Base-by-base conservation (phyloP, 1,140 invertebrate genomes). In the Drosophila sturtevanti region DNA sequence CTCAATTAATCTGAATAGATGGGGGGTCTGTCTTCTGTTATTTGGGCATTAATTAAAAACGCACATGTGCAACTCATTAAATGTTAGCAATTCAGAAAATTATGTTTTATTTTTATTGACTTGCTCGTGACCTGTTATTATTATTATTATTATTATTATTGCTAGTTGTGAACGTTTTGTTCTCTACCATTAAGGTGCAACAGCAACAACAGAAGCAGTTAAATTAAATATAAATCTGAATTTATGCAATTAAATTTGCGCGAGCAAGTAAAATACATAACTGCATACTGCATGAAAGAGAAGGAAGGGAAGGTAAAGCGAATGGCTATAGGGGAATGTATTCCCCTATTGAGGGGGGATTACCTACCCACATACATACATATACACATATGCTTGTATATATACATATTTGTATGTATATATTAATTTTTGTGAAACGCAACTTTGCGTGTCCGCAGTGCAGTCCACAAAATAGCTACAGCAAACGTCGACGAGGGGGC, bases 101-200 rank as follows among this genome's bases (percentile, higher is more conserved):
- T 68, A 82, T 81, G 41, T 84, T 82, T 81, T 82, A 84, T 84
- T 84, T 84, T 85, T 85, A 87, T 87, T 79, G 82, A 82, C 68
- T 77, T 56, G 70, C 61, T 68, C 79, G 31, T 69, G 54, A 58
- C 62, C 48, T 31, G 61, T 48, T 55, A 66, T 56, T 58, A 48
- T 21, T 48, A 41, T 41, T 41, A 14, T 38, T 37, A 16, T 18
- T 44, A 7, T 14, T 44, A 16, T 44, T 44, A 70, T 61, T 48
- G 63, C 54, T 62, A 75, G 75, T 70, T 62, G 71, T 63, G 67
- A 71, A 64, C 71, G 67, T 72, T 79, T 71, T 75, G 68, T 62
- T 59, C 31, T 59, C 34, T 41, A 60, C 48, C 55, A 64, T 76
- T 76, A 76, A 70, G 62, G 61, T 51, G 72, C 63, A 55, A 62